Evolutionary conservation across 2,888 invertebrate genomes (phyloP).

Genomic region (Falcaria lacertinaria): DNA sequence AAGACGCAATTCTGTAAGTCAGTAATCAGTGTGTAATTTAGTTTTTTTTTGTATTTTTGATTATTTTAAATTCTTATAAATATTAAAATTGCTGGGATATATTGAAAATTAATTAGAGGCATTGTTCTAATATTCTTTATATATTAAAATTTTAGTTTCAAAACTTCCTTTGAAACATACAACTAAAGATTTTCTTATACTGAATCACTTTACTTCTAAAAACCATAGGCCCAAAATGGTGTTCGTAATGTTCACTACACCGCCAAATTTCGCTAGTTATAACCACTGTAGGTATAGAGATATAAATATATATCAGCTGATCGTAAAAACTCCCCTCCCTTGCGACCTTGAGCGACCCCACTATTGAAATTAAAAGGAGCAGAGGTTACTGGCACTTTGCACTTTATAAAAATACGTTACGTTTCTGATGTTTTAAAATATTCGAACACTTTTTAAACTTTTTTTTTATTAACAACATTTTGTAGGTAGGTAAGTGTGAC

Average conservation of each 20-base stretch:
- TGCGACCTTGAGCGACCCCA: conserved; percentile 75
- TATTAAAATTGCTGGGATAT: no score
- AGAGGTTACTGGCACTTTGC: conserved; percentile 75
- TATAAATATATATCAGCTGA: conserved; percentile 58
- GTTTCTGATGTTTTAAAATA: conserved; percentile 11
- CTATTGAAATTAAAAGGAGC: conserved; percentile 76
- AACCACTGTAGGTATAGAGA: not conserved
- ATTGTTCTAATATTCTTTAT: no score
- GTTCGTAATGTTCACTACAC: not conserved
- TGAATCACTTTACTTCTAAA: no score
- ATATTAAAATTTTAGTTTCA: no score
- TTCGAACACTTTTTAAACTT: not conserved
- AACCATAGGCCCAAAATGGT: no score
- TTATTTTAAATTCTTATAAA: no score
- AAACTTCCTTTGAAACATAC: no score
- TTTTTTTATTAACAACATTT: not conserved
- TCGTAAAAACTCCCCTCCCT: conserved; percentile 71
- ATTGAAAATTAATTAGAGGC: no score
- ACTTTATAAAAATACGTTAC: conserved; percentile 57
- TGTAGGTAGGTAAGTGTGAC: no score
- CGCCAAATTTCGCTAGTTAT: not conserved
- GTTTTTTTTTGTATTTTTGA: no score
- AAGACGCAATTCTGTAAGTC: no score
- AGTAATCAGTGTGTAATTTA: not conserved
- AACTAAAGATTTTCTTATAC: no score